Evolutionary conservation across 2,113 vertebrate genomes (phyloP), one percentile per base, ranked within the genome.

Genomic region (Microtus richardsoni): DNA sequence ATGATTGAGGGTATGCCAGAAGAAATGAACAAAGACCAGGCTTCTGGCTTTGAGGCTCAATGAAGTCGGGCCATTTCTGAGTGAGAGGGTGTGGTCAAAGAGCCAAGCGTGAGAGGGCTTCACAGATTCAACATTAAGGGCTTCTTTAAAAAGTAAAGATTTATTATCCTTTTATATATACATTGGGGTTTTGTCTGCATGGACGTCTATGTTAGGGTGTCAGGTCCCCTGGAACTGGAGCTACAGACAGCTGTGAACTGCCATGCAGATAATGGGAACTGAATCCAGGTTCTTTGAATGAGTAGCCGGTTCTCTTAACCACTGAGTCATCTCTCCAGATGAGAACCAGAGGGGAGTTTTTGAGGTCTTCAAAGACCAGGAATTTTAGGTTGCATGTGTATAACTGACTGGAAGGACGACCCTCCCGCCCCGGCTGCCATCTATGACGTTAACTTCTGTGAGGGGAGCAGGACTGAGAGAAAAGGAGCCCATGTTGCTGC

Each of bases 391-490:
- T 33, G 36, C 16, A 28, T n/a, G 66, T 71, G 58, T 64, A 93
- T 8, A 82, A 33, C 64, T 78, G 24, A 13, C 68, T 10, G 16
- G 70, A 39, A 90, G 54, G 54, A 58, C 1, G 54, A 44, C 82
- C 91, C 86, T 82, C 12, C 11, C 16, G 17, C 5, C 0, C 17
- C 28, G 0, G 0, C 26, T 22, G 7, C 13, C 12, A 22, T 17
- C 74, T n/a, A 22, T 22, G 30, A 4, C 44, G 12, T 8, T 60
- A 62, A 49, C 26, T 78, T 83, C 75, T 70, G 1, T 6, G 16
- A 47, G 41, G 26, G 30, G 16, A 30, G 12, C 7, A 44, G 77
- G 5, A 13, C 26, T 30, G 4, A 47, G 3, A 7, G 30, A 41
- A 33, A 33, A n/a, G 28, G 11, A 1, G 7, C 36, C 39, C 17